Base-by-base conservation (phyloP, 2,888 invertebrate species). In the Ganaspis brasiliensis region DNA sequence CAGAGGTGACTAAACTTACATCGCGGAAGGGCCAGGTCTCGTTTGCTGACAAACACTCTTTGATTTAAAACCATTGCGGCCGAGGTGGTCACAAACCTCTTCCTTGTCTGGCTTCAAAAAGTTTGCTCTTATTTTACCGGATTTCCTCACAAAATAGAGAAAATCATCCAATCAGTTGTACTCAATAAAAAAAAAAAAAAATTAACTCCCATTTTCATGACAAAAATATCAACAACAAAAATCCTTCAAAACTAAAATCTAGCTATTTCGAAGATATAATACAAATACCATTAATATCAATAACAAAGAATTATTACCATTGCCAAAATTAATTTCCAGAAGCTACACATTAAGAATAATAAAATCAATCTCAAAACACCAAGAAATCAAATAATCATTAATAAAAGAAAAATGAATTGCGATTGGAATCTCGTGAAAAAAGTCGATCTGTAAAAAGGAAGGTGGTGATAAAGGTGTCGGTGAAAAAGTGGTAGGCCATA, bases 1-100 rank as follows among this genome's bases (percentile, higher is more conserved):
- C 61, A 49, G 73, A 76, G 83, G 86, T 82, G 82, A 81, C 76
- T 79, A 81, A 83, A 82, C 83, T 82, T 81, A 61, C 16, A 75
- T 80, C 76, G 75, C 76, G 75, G 75, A 77, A 80, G 76, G 77
- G 77, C 1, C 40, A 70, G 76, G 52, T 76, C 72, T 77, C 40
- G 67, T 26, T 59, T 24, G 63, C 56, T 40, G 77, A 63, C 59
- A 75, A 80, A 74, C 78, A 78, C 55, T 79, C 74, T 81, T 83
- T 84, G 79, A 82, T 78, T 81, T 82, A 70, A 71, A 81, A 76
- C 76, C 80, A 77, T 79, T 71, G 74, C 72, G 72, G 73, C 56
- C 76, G 70, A 72, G 59, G 76, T 72, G n/a, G n/a, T n/a, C n/a
- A n/a, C n/a, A n/a, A n/a, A n/a, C 78, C 72, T 77, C 71, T 78